Evolutionary conservation across 35 echinoderm and acorn worm genomes (phyloP).

Genomic region (Diadema setosum): DNA sequence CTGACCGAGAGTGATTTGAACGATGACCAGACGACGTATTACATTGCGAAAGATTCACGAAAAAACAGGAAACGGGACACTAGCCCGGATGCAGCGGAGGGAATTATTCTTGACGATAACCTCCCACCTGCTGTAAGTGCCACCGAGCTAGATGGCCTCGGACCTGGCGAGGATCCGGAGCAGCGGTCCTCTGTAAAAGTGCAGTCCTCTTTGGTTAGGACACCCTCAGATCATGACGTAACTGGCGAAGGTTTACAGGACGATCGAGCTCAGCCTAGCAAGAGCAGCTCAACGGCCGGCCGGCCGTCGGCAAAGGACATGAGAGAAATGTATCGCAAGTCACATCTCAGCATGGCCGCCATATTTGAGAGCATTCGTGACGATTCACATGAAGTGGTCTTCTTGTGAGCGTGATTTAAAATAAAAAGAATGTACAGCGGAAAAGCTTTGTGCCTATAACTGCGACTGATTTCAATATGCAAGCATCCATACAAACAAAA

Average conservation of each 20-base stretch:
- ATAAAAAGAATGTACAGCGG: too few relatives aligned
- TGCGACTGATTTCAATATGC: too few relatives aligned
- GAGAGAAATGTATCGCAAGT: constrained; percentile 30
- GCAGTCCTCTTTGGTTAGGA: not conserved
- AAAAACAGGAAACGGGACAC: too few relatives aligned
- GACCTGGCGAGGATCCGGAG: not conserved
- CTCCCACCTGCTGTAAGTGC: not conserved
- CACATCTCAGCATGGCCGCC: constrained; percentile 23
- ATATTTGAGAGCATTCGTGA: constrained; percentile 17
- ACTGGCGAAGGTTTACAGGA: not conserved
- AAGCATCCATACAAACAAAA: too few relatives aligned
- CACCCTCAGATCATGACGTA: not conserved
- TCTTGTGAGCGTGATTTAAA: too few relatives aligned
- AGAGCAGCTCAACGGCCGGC: not conserved
- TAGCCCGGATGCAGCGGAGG: not conserved
- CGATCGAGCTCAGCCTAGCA: not conserved
- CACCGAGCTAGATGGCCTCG: not conserved
- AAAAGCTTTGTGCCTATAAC: too few relatives aligned
- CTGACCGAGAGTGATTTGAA: not conserved
- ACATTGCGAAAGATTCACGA: too few relatives aligned
- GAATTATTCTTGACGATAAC: not conserved
- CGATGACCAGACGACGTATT: not conserved
- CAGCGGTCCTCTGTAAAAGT: not conserved
- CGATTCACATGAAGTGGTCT: constrained; percentile 32
- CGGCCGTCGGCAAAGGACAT: constrained; percentile 22